These are phyloP conservation scores for Phalanger gymnotis DNA, from an alignment of 2,797 vertebrate species.

Conservation along the genomic window DNA sequence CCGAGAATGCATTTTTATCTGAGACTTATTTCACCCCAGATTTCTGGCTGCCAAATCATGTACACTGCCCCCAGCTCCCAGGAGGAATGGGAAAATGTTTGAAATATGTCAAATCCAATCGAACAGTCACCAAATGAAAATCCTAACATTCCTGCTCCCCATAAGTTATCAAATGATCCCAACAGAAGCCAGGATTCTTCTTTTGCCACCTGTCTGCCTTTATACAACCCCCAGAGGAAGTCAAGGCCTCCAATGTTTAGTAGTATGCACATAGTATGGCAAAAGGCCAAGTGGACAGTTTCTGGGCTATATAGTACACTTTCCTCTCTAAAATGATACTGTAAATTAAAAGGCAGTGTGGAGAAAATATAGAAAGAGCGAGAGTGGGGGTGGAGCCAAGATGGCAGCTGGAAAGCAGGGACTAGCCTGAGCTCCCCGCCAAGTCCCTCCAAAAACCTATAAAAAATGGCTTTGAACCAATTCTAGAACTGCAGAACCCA, in stretches of 20 bases:
- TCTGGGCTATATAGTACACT: conserved; percentile 5
- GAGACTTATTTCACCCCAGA: conserved; percentile 83
- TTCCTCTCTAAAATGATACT: conserved; percentile 32
- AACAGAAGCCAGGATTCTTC: conserved; percentile 66
- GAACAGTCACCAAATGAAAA: conserved; percentile 57
- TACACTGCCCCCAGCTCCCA: conserved; percentile 66
- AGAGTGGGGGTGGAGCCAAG: no score
- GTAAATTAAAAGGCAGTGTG: neutral
- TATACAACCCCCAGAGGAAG: neutral
- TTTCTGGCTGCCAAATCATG: conserved; percentile 75
- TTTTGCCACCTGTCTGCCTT: neutral
- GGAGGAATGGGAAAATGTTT: conserved; percentile 69
- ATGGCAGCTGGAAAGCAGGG: no score
- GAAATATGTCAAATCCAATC: conserved; percentile 66
- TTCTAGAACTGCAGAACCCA: no score
- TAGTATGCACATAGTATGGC: conserved; percentile 39
- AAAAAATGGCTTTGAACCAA: no score
- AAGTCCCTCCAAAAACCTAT: no score
- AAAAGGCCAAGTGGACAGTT: conserved; percentile 45
- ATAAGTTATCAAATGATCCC: conserved; percentile 65
- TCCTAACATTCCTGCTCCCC: conserved; percentile 39
- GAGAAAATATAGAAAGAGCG: neutral
- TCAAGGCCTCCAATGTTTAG: conserved; percentile 17
- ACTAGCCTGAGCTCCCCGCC: no score
- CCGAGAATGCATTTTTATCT: conserved; percentile 85